Evolutionary conservation across 2,113 vertebrate species (phyloP).

Genomic region (Mormyrus lacerda): DNA sequence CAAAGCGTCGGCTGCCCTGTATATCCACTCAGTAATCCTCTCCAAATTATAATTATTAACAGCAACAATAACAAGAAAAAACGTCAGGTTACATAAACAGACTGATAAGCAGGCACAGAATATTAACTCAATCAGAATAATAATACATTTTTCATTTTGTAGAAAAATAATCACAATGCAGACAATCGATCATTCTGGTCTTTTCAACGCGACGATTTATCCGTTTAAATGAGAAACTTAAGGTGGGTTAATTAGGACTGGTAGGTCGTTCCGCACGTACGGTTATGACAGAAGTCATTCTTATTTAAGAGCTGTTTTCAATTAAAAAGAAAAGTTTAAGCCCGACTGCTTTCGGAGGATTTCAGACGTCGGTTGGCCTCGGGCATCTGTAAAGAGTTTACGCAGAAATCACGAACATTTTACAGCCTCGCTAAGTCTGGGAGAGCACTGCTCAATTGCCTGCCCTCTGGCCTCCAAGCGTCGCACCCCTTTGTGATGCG

Average conservation of each 20-base stretch:
- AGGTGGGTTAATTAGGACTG: constrained; percentile 4
- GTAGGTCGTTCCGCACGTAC: not conserved
- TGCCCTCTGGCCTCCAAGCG: not conserved
- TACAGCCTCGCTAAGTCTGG: not conserved
- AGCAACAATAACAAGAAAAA: constrained; percentile 11
- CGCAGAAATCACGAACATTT: not conserved
- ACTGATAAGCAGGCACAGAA: not conserved
- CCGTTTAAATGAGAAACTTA: not conserved
- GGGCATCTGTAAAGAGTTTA: not conserved
- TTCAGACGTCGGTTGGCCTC: not conserved
- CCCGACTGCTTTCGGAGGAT: not conserved
- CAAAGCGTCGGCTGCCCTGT: not conserved
- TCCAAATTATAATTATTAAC: constrained; percentile 7
- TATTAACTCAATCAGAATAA: not conserved
- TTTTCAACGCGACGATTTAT: not conserved
- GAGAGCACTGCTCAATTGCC: not conserved
- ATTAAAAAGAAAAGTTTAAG: not conserved
- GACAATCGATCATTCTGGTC: not conserved
- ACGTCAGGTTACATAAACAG: constrained; percentile 9
- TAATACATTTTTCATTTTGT: not conserved
- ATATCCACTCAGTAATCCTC: constrained; percentile 16
- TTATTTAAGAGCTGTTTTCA: not conserved
- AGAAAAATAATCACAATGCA: not conserved
- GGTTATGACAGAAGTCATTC: not conserved
- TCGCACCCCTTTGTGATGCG: not conserved